A percentile compares a stretch with the other conserved stretches of the same genome.
Evolutionary conservation across 2,888 invertebrate genomes (phyloP).

Genomic region (Campoplex nolae): DNA sequence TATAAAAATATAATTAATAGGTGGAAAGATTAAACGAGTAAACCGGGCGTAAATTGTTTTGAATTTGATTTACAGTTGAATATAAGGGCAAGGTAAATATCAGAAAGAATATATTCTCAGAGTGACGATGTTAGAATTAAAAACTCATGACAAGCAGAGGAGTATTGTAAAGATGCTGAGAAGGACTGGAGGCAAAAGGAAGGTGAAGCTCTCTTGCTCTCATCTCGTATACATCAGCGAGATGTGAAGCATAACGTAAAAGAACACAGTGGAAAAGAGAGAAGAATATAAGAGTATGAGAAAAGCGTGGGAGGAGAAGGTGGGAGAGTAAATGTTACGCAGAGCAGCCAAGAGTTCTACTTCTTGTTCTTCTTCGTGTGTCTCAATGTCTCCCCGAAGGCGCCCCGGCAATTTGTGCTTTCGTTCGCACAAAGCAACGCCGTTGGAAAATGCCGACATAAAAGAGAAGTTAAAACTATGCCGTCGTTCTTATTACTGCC

Average conservation of each 20-base stretch:
- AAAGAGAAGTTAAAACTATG: constrained; percentile 85
- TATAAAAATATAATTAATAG: no score
- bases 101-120: not conserved
- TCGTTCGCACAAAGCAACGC: constrained; percentile 84
- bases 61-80: not conserved
- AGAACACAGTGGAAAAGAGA: constrained; percentile 32
- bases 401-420: constrained; percentile 83
- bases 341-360: constrained; percentile 56
- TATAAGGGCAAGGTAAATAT: constrained; percentile 60
- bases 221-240: constrained; percentile 54
- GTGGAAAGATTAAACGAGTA: not conserved
- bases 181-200: constrained; percentile 40
- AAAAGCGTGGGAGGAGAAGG: constrained; percentile 63
- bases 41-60: not conserved
- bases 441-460: constrained; percentile 82
- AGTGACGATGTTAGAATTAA: constrained; percentile 42
- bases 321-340: constrained; percentile 70
- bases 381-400: constrained; percentile 84
- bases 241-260: constrained; percentile 64
- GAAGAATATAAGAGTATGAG: constrained; percentile 57
- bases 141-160: constrained; percentile 40
- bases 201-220: constrained; percentile 46
- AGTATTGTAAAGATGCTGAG: constrained; percentile 14
- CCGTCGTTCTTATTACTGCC: constrained; percentile 85
- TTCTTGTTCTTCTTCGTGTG: constrained; percentile 72